Percentiles rank a stretch among this genome's conserved stretches.
Conservation (phyloP, 2,797 vertebrate species). For the Decapterus maruadsi region DNA sequence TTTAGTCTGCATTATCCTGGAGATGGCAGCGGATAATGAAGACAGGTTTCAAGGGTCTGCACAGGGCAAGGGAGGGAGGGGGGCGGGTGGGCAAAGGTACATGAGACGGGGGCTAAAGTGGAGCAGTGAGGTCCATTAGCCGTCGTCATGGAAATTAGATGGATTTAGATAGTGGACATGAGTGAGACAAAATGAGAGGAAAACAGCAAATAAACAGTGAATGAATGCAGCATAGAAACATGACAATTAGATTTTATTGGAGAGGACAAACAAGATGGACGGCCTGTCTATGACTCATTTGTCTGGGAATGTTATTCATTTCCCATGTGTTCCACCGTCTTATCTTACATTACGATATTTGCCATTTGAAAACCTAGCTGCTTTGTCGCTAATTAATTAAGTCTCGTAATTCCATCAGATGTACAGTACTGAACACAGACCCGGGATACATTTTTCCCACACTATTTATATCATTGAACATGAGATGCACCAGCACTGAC, state of each 20-base stretch:
- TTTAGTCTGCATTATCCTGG: conserved; percentile 61
- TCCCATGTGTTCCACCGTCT: not conserved
- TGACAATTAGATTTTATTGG: not conserved
- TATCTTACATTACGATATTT: not conserved
- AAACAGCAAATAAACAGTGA: not conserved
- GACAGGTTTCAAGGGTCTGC: conserved; percentile 29
- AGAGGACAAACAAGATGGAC: not conserved
- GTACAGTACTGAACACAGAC: not conserved
- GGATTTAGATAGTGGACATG: conserved; percentile 7
- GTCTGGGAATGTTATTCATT: not conserved
- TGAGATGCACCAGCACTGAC: too few relatives aligned
- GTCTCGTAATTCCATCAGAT: not conserved
- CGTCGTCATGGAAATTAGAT: not conserved
- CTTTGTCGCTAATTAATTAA: not conserved
- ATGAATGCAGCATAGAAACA: not conserved
- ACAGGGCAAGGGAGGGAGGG: not conserved
- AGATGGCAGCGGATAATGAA: conserved; percentile 39
- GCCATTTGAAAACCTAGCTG: not conserved
- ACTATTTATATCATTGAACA: not conserved
- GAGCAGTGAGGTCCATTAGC: not conserved
- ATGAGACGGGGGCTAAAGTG: not conserved
- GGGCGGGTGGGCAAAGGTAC: conserved; percentile 13
- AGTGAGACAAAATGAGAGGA: not conserved
- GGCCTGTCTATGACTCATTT: not conserved
- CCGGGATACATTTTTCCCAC: not conserved